Percentiles rank a stretch among this genome's conserved stretches.
Evolutionary conservation across 1,140 invertebrate species (phyloP).

Genomic region (Bombus waltoni): DNA sequence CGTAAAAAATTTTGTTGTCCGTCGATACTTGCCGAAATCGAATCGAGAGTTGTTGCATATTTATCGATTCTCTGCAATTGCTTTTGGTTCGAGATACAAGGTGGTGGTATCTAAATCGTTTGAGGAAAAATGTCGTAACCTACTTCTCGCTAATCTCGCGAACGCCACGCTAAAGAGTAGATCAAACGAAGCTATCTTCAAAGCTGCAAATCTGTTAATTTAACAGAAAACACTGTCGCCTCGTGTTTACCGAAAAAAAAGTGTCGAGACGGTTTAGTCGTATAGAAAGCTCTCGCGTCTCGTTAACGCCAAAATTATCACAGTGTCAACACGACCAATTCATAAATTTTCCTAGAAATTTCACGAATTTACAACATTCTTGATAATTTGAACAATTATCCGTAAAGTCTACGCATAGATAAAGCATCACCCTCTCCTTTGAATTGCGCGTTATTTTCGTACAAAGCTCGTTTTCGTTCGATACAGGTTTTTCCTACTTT

Average conservation of each 20-base stretch:
- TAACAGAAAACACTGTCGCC: neutral
- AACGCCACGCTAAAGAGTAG: neutral
- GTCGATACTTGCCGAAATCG: too few species aligned
- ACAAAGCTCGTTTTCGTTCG: neutral
- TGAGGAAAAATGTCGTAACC: neutral
- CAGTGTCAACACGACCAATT: neutral
- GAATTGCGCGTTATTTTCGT: too few species aligned
- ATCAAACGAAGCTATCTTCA: neutral
- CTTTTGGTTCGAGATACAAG: neutral
- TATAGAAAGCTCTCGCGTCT: neutral
- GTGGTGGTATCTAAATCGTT: neutral
- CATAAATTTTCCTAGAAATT: neutral
- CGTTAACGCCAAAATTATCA: neutral
- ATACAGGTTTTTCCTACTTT: neutral
- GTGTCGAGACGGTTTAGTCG: neutral
- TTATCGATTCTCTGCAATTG: neutral
- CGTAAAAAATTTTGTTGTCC: too few species aligned
- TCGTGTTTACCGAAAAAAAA: too few species aligned
- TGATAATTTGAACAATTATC: neutral
- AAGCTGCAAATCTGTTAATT: constrained; percentile 14
- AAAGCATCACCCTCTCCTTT: neutral
- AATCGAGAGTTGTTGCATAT: too few species aligned
- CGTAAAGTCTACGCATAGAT: neutral
- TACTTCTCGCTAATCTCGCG: neutral
- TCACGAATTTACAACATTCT: neutral